Conservation (phyloP, 2,113 vertebrate species). For the Trichomycterus rosablanca region DNA sequence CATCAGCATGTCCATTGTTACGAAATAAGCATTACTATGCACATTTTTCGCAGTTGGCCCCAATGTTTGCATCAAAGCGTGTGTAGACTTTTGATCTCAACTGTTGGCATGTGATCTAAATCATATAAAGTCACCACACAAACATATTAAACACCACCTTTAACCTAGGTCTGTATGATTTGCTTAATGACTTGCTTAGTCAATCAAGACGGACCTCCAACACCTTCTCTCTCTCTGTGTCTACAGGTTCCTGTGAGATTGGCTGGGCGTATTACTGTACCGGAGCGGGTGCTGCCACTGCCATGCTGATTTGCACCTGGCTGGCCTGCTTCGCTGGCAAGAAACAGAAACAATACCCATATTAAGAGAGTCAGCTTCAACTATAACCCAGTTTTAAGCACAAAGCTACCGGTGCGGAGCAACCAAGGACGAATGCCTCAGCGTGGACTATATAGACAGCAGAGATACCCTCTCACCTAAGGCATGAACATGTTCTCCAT, state of each 20-base stretch:
- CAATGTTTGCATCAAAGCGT: too few relatives aligned
- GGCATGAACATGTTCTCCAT: conserved; percentile 17
- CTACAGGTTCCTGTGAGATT: conserved; percentile 85
- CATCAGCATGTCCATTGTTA: too few relatives aligned
- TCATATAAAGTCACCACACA: too few relatives aligned
- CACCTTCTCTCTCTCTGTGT: neutral
- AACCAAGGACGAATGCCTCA: conserved; percentile 19
- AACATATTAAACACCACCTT: too few relatives aligned
- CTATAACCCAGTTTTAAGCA: conserved; percentile 8
- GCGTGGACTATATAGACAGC: conserved; percentile 12
- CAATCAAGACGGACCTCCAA: too few relatives aligned
- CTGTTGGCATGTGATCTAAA: too few relatives aligned
- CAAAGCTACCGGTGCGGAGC: conserved; percentile 2
- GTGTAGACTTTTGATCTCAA: too few relatives aligned
- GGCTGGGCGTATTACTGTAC: conserved; percentile 98
- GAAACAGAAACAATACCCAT: conserved; percentile 95
- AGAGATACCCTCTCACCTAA: neutral
- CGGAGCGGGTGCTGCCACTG: conserved; percentile 74
- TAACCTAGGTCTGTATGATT: too few relatives aligned
- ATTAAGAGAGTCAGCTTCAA: conserved; percentile 61
- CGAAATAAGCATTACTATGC: too few relatives aligned
- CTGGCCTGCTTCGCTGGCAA: conserved; percentile 94
- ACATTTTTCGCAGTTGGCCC: too few relatives aligned
- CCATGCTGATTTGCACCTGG: conserved; percentile 92
- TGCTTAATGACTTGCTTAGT: too few relatives aligned